Evolutionary conservation across 2,888 invertebrate species (phyloP).

Genomic region (Drosophila cracens): DNA sequence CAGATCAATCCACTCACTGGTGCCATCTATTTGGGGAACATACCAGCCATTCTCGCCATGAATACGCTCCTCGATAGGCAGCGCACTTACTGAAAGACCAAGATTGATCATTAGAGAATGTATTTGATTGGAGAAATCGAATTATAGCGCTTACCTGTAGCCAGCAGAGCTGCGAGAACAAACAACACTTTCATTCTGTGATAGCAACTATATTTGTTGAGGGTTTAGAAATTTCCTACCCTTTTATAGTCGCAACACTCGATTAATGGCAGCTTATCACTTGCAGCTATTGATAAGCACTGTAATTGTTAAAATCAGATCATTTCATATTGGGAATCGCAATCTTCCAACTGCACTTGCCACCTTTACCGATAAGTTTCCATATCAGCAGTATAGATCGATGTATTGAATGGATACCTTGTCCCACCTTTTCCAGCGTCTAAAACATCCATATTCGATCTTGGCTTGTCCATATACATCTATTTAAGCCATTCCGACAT

Average conservation of each 20-base stretch:
- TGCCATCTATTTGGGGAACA: slow-evolving; percentile 58
- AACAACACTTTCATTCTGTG: slow-evolving; percentile 36
- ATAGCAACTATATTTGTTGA: slow-evolving; percentile 8
- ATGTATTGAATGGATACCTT: neutral
- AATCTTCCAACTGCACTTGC: neutral
- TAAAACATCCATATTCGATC: neutral
- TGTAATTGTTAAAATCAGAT: slow-evolving; percentile 2
- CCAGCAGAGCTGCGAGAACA: slow-evolving; percentile 32
- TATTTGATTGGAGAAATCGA: rapidly evolving
- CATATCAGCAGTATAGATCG: neutral
- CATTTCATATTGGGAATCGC: slow-evolving; percentile 6
- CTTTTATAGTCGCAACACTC: slow-evolving; percentile 32
- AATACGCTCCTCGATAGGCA: slow-evolving; percentile 48
- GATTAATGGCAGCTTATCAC: neutral
- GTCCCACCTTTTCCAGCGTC: neutral
- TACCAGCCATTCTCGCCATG: slow-evolving; percentile 64
- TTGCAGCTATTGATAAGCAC: slow-evolving; percentile 1
- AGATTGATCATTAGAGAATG: neutral
- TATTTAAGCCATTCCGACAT: neutral
- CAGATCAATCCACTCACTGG: slow-evolving; percentile 50
- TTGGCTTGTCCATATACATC: neutral
- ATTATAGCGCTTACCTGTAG: slow-evolving; percentile 36
- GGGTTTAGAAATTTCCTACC: neutral
- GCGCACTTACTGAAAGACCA: slow-evolving; percentile 23
- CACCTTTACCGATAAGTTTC: slow-evolving; percentile 10